Evolutionary conservation across 2,113 vertebrate species (phyloP).

Genomic region (Melozone crissalis): DNA sequence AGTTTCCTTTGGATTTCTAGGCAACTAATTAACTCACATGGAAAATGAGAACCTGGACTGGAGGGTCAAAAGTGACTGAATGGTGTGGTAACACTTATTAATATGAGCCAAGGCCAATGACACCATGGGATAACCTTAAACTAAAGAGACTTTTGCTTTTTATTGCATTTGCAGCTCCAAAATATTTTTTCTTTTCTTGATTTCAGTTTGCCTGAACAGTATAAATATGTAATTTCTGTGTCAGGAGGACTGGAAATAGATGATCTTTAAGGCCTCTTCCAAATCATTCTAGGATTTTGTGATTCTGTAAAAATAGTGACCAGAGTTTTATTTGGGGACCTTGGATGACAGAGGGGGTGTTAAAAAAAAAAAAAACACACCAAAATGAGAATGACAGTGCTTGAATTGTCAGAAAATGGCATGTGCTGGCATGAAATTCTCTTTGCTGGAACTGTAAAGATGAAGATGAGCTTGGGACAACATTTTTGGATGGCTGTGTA

Average conservation of each 20-base stretch:
- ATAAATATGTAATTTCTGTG: not conserved
- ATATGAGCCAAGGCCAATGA: not conserved
- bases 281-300: not conserved
- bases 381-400: not conserved
- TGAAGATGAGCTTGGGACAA: not conserved
- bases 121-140: not conserved
- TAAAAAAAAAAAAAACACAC: not conserved
- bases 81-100: not conserved
- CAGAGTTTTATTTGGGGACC: not conserved
- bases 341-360: not conserved
- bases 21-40: not conserved
- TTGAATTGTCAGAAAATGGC: not conserved
- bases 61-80: not conserved
- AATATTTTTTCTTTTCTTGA: not conserved
- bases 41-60: not conserved
- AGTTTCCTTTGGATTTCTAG: not conserved
- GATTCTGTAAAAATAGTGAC: not conserved
- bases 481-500: not conserved
- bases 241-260: not conserved
- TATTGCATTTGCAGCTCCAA: not conserved
- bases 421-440: not conserved
- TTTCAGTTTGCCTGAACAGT: not conserved
- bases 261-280: not conserved
- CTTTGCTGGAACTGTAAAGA: not conserved
- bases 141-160: not conserved